Evolutionary conservation across 2,797 vertebrate species (phyloP), one percentile per base, ranked within the genome.

Genomic region (Molossus alvarezi): DNA sequence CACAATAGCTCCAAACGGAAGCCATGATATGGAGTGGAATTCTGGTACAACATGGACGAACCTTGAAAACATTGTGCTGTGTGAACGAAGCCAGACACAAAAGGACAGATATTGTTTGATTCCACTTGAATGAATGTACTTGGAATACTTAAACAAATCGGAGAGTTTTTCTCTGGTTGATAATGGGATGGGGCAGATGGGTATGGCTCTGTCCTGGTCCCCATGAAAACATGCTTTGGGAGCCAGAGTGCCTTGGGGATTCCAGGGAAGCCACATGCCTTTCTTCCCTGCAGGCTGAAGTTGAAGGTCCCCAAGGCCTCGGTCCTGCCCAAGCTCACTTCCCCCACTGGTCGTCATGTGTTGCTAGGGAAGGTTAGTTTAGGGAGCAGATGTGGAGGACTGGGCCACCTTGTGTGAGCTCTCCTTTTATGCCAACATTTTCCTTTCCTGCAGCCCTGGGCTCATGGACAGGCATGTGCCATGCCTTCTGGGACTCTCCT

Each of bases 91-190:
- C 72, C 72, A 90, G 75, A 55, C 62, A 25, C 27, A 23, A 1
- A 92, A 65, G 5, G 64, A 29, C 73, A 94, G 83, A 60, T 65
- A 17, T 25, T 69, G 25, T 29, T 1, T 55, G 64, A 84, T 80
- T 86, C 84, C 27, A 41, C 45, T 81, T 81, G 6, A 5, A 0
- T n/a, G 23, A 45, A 62, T 48, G 51, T 57, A 14, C 72, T 64
- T 48, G 37, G 57, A 45, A 71, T 18, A 20, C 3, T 55, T 55
- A 41, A 65, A 27, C 18, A 79, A 53, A n/a, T 58, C 29, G 45
- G 73, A 87, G 60, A 27, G 11, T 21, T 3, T 53, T 94, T 94
- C 55, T 55, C 72, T 95, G 45, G 55, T 57, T 88, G 76, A 69
- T 33, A 79, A 62, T 41, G 21, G 23, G 21, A 51, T 72, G 14